Conservation (phyloP, 2,888 invertebrate genomes). For the Pimpla rufipes region DNA sequence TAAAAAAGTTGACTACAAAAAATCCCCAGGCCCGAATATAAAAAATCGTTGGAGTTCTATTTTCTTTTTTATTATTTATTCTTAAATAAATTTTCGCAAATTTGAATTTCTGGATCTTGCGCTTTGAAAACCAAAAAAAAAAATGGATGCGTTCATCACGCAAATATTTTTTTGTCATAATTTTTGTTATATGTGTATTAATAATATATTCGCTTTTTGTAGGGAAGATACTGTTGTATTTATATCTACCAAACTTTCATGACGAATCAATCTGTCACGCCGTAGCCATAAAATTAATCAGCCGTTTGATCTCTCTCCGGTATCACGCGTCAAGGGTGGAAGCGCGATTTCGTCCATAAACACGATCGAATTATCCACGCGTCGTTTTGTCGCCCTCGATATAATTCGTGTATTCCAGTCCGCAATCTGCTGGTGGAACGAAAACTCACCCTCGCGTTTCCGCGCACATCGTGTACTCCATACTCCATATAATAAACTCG, state of each 20-base stretch:
- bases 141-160: neutral
- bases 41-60: too few species aligned
- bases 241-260: neutral
- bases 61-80: too few species aligned
- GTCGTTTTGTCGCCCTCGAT: conserved; percentile 30
- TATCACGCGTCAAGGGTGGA: conserved; percentile 4
- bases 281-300: conserved; percentile 75
- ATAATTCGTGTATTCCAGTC: conserved; percentile 9
- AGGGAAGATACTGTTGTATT: neutral
- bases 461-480: neutral
- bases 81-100: too few species aligned
- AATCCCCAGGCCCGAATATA: too few species aligned
- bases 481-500: conserved; percentile 24
- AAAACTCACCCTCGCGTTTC: conserved; percentile 53
- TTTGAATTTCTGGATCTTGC: too few species aligned
- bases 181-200: neutral
- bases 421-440: conserved; percentile 36
- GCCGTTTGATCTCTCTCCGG: conserved; percentile 73
- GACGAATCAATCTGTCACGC: conserved; percentile 55
- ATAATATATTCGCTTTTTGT: neutral
- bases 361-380: conserved; percentile 42
- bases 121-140: too few species aligned
- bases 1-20: too few species aligned
- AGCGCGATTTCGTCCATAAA: conserved; percentile 48
- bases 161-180: neutral